Evolutionary conservation across 2,888 invertebrate species (phyloP).

Genomic region (Suillia variegata): DNA sequence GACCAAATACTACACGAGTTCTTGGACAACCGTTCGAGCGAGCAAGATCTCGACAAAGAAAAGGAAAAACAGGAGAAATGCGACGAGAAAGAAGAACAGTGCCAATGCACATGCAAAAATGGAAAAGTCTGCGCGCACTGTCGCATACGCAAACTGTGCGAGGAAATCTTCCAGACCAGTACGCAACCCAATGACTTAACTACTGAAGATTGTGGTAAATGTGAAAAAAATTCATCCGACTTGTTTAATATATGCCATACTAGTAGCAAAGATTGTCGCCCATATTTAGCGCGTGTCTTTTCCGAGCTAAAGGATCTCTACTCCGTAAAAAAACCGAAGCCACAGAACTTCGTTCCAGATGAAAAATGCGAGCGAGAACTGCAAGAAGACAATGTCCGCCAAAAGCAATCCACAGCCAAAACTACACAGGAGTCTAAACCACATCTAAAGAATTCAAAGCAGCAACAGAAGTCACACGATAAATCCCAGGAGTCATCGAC

Average conservation of each 20-base stretch:
- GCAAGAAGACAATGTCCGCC: no score
- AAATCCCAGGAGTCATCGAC: no score
- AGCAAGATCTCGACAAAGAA: no score
- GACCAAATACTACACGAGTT: constrained; percentile 45
- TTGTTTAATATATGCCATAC: constrained; percentile 37
- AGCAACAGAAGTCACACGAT: no score
- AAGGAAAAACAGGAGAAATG: no score
- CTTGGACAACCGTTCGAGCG: constrained; percentile 28
- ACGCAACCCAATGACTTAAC: neutral
- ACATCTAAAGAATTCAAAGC: no score
- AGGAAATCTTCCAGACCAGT: constrained; percentile 35
- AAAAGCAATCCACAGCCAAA: no score
- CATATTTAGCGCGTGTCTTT: constrained; percentile 52
- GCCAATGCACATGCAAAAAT: constrained; percentile 40
- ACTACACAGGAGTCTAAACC: no score
- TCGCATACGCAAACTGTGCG: constrained; percentile 47
- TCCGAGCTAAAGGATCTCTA: constrained; percentile 54
- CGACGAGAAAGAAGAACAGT: no score
- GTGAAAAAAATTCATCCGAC: constrained; percentile 32
- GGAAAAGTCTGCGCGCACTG: constrained; percentile 46
- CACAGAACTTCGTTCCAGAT: no score
- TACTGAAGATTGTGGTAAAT: constrained; percentile 25
- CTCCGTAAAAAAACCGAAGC: constrained; percentile 21
- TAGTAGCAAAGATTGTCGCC: constrained; percentile 41
- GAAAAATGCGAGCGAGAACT: neutral